Conservation (phyloP, 2,888 invertebrate species). For the Seira ritae region DNA sequence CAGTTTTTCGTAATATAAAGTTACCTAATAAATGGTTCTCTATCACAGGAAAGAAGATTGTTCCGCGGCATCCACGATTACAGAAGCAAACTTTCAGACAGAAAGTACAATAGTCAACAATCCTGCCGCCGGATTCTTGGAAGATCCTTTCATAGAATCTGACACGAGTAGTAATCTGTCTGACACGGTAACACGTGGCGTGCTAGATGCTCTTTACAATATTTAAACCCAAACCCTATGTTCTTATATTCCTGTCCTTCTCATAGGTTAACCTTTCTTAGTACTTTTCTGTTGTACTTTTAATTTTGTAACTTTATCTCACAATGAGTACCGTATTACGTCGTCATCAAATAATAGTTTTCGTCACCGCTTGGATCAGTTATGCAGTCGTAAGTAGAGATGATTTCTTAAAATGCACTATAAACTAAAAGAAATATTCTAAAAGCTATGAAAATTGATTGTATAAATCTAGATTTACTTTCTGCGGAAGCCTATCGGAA, state of each 20-base stretch:
- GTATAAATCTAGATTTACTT: slow-evolving; percentile 75
- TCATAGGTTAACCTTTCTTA: slow-evolving; percentile 9
- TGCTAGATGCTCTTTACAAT: slow-evolving; percentile 75
- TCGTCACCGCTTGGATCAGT: slow-evolving; percentile 73
- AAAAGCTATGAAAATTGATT: too few relatives aligned
- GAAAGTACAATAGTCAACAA: slow-evolving; percentile 59
- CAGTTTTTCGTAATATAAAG: neutral
- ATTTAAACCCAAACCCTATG: too few relatives aligned
- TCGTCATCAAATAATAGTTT: slow-evolving; percentile 69
- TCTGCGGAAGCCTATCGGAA: slow-evolving; percentile 77
- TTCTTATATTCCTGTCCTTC: too few relatives aligned
- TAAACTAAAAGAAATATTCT: too few relatives aligned
- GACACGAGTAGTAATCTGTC: slow-evolving; percentile 75
- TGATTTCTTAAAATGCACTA: too few relatives aligned
- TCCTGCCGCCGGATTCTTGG: slow-evolving; percentile 68
- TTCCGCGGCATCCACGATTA: slow-evolving; percentile 25
- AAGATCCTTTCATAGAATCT: slow-evolving; percentile 76
- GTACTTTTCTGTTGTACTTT: neutral
- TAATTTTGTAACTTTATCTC: slow-evolving; percentile 19
- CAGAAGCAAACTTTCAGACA: slow-evolving; percentile 23
- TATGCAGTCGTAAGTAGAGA: slow-evolving; percentile 66
- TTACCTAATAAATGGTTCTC: neutral
- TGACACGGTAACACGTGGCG: slow-evolving; percentile 77
- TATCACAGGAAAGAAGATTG: slow-evolving; percentile 32
- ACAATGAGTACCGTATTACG: slow-evolving; percentile 73